These are phyloP conservation scores for Elgaria multicarinata DNA, from an alignment of 2,113 vertebrate species.

Conservation along the genomic window DNA sequence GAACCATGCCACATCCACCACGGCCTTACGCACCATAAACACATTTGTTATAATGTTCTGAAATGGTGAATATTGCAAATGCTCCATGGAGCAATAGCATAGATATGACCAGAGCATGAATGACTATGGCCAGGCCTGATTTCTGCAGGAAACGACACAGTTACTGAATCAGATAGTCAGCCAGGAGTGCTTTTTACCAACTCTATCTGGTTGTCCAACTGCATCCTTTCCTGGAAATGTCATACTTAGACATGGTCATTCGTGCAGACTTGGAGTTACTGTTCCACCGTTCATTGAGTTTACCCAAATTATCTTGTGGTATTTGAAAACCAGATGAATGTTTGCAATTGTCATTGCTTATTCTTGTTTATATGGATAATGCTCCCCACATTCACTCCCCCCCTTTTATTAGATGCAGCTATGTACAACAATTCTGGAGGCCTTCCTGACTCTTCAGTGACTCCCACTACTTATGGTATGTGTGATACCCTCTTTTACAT, in stretches of 20 bases:
- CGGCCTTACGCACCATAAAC: background rate
- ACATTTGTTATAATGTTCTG: background rate
- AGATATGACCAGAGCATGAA: background rate
- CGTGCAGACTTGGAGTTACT: background rate
- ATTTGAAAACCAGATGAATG: background rate
- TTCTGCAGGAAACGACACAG: background rate
- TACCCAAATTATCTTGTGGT: background rate
- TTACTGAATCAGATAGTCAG: background rate
- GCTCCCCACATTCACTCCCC: background rate
- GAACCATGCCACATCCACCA: background rate
- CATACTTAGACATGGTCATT: background rate
- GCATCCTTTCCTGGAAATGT: too few relatives aligned
- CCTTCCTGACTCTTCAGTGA: constrained; percentile 75
- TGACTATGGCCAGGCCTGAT: background rate
- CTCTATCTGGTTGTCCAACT: background rate
- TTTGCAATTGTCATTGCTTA: background rate
- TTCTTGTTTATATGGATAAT: background rate
- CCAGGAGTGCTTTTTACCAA: background rate
- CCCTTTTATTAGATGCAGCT: constrained; percentile 83
- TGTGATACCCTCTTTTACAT: background rate
- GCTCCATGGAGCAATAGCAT: background rate
- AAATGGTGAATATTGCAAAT: background rate
- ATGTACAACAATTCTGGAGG: constrained; percentile 92
- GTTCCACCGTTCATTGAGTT: background rate
- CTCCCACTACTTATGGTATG: constrained; percentile 83